Percentiles rank a stretch among this genome's conserved stretches.
Conservation (phyloP, 1,140 invertebrate genomes). For the Forficula auricularia region DNA sequence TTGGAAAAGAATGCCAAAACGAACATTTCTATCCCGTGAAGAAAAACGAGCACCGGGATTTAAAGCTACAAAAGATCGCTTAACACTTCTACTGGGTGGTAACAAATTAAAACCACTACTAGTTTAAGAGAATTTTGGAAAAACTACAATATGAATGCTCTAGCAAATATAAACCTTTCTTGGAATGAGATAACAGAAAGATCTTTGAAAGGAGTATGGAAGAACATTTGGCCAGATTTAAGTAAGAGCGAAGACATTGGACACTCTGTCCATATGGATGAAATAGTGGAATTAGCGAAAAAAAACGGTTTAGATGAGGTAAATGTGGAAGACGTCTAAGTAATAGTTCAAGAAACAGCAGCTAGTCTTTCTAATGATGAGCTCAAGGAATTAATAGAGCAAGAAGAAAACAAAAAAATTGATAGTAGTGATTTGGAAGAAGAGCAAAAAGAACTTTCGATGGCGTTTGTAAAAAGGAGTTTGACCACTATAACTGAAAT, state of each 20-base stretch:
- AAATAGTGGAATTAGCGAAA: no score
- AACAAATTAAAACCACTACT: constrained; percentile 9
- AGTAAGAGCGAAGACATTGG: constrained; percentile 10
- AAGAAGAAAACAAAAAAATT: constrained; percentile 14
- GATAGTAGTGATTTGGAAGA: constrained; percentile 13
- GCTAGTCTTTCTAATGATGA: no score
- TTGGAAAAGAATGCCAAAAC: constrained; percentile 14
- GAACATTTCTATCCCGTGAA: constrained; percentile 13
- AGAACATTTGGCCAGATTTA: constrained; percentile 15
- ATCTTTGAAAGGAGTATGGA: constrained; percentile 17
- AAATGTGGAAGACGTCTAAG: no score
- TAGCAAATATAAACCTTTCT: constrained; percentile 13
- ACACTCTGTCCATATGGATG: constrained; percentile 1
- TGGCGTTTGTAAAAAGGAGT: no score
- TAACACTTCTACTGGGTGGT: constrained; percentile 13
- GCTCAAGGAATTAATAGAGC: constrained; percentile 3
- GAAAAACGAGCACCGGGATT: constrained; percentile 11
- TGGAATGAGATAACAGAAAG: constrained; percentile 14
- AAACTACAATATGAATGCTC: constrained; percentile 14
- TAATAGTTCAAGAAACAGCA: no score
- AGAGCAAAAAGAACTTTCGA: no score
- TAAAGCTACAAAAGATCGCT: constrained; percentile 14
- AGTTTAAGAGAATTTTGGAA: constrained; percentile 11
- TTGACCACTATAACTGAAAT: no score
- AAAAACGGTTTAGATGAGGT: no score